phyloP scores from a whole-genome alignment of 2,113 vertebrate species.

The Elephantulus edwardii region DNA sequence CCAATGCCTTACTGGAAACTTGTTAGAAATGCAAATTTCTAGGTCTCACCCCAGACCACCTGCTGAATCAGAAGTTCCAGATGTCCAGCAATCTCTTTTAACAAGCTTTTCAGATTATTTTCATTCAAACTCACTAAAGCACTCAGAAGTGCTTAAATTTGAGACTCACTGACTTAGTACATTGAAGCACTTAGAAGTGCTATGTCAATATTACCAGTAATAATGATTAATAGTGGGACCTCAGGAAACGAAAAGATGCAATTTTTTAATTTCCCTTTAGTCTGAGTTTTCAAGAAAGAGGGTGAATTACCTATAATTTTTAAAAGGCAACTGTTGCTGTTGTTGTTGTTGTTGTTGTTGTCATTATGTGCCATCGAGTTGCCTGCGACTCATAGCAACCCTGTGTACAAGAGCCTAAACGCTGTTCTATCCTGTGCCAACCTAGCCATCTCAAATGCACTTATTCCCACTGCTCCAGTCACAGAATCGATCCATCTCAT shows the following conservation, averaged over 20 bases:
- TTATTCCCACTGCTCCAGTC: too few relatives aligned
- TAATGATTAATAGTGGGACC: background rate
- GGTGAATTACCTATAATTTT: background rate
- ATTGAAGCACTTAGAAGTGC: background rate
- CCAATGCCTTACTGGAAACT: background rate
- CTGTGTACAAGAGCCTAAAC: too few relatives aligned
- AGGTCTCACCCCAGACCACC: background rate
- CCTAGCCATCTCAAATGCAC: too few relatives aligned
- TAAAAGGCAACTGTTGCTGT: too few relatives aligned
- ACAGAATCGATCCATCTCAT: too few relatives aligned
- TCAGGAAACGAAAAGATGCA: background rate
- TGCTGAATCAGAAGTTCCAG: background rate
- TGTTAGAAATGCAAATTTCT: background rate
- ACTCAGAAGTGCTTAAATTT: background rate
- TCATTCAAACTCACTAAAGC: background rate
- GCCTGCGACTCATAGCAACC: too few relatives aligned
- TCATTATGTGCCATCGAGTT: too few relatives aligned
- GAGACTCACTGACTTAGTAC: background rate
- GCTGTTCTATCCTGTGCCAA: too few relatives aligned
- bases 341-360: too few relatives aligned
- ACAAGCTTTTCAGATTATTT: background rate
- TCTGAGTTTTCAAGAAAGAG: background rate
- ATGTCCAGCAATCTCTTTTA: background rate
- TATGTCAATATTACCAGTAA: background rate
- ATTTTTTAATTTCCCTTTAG: slow-evolving; percentile 3